These are phyloP conservation scores for Dasypogon diadema DNA, from an alignment of 2,888 invertebrate genomes.

Conservation along the genomic window DNA sequence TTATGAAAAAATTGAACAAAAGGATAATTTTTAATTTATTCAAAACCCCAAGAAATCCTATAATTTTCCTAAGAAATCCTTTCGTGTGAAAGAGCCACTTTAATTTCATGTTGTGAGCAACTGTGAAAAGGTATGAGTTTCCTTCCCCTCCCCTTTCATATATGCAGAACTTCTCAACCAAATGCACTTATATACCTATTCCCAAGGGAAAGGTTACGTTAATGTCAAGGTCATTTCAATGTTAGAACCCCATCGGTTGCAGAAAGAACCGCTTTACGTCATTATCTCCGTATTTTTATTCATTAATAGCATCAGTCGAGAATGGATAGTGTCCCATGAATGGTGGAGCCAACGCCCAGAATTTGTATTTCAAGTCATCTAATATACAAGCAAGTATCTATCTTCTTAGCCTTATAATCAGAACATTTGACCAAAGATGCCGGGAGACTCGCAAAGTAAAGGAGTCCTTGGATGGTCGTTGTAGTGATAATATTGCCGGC, in stretches of 20 bases:
- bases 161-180: neutral
- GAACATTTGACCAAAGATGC: conserved; percentile 35
- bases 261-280: conserved; percentile 21
- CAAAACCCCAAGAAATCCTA: too few species aligned
- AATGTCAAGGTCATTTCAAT: conserved; percentile 41
- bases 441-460: neutral
- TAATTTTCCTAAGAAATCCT: neutral
- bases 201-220: conserved; percentile 41
- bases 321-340: conserved; percentile 28
- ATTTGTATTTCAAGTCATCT: conserved; percentile 4
- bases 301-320: conserved; percentile 5
- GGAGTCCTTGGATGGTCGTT: neutral
- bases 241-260: conserved; percentile 8
- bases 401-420: neutral
- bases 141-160: neutral
- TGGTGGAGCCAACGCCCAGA: conserved; percentile 44
- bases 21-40: too few species aligned
- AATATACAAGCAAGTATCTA: neutral
- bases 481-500: neutral
- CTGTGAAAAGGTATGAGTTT: neutral
- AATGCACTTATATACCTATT: neutral
- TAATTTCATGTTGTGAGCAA: neutral
- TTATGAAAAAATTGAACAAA: too few species aligned
- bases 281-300: neutral
- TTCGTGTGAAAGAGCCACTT: neutral